These are phyloP conservation scores for Pentalonia nigronervosa DNA, from an alignment of 1,140 invertebrate genomes.

Conservation along the genomic window DNA sequence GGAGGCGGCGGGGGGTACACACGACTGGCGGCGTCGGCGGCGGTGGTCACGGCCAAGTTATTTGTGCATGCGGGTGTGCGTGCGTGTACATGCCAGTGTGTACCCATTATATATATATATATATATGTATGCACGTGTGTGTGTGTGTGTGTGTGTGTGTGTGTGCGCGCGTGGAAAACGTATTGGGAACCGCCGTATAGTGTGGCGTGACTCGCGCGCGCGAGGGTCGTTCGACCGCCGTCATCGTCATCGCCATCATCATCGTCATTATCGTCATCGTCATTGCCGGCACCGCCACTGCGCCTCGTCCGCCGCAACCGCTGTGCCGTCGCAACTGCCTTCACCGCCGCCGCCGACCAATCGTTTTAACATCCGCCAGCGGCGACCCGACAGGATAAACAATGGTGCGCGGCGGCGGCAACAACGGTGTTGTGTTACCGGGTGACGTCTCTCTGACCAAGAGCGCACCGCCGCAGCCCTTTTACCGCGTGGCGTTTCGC, in stretches of 20 bases:
- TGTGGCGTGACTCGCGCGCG: slow-evolving; percentile 44
- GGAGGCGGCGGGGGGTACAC: neutral
- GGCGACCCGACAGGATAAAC: slow-evolving; percentile 15
- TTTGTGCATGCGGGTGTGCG: slow-evolving; percentile 50
- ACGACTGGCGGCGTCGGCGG: slow-evolving; percentile 29
- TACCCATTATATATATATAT: neutral
- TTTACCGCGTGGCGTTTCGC: neutral
- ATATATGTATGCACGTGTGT: neutral
- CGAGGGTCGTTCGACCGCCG: slow-evolving; percentile 43
- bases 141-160: neutral
- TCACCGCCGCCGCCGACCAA: neutral
- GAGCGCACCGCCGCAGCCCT: neutral
- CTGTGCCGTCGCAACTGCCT: neutral
- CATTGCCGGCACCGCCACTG: neutral
- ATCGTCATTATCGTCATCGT: neutral
- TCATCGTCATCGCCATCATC: slow-evolving; percentile 14
- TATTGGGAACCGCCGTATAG: slow-evolving; percentile 32
- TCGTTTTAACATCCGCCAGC: slow-evolving; percentile 43
- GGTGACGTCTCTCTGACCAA: slow-evolving; percentile 1
- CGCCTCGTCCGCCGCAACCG: neutral
- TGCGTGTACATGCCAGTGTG: slow-evolving; percentile 27
- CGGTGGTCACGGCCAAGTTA: slow-evolving; percentile 51
- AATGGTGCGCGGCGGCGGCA: neutral
- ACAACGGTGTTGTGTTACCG: slow-evolving; percentile 32
- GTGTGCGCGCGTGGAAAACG: neutral